phyloP scores from a whole-genome alignment of 1,140 invertebrate genomes.

The Drosophila tristis region DNA sequence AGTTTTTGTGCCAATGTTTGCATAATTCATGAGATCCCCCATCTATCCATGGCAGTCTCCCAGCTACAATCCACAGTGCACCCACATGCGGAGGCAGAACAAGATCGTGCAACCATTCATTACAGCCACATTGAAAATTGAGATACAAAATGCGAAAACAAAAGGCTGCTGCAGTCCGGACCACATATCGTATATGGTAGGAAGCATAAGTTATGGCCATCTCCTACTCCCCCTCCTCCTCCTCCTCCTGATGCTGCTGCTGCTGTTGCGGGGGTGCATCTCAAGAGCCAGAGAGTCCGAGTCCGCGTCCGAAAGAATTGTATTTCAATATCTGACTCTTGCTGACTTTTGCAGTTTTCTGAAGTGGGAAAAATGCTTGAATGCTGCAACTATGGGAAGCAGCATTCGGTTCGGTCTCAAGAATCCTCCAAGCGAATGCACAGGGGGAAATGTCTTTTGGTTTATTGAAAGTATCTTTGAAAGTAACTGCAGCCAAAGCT shows the following conservation, averaged over 20 bases:
- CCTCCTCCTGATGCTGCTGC: neutral
- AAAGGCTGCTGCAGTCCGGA: conserved; percentile 23
- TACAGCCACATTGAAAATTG: conserved; percentile 40
- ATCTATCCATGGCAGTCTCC: conserved; percentile 7
- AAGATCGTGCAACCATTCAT: conserved; percentile 41
- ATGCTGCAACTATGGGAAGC: neutral
- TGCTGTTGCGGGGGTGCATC: neutral
- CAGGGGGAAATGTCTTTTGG: no score
- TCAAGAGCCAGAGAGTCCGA: conserved; percentile 4
- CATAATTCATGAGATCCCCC: conserved; percentile 39
- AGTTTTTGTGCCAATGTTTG: conserved; percentile 8
- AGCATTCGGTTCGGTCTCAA: no score
- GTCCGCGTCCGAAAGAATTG: conserved; percentile 12
- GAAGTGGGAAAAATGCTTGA: conserved; percentile 13
- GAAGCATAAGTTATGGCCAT: conserved; percentile 45
- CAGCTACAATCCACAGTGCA: conserved; percentile 45
- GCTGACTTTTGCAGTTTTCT: conserved; percentile 26
- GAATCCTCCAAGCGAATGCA: no score
- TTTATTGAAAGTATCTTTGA: no score
- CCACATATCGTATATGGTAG: conserved; percentile 49
- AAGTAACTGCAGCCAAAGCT: no score
- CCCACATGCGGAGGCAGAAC: conserved; percentile 35
- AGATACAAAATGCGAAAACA: conserved; percentile 43
- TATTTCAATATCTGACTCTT: conserved; percentile 20
- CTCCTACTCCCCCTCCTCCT: neutral